These are phyloP conservation scores for Polyommatus icarus DNA, from an alignment of 2,888 invertebrate species.

Conservation along the genomic window DNA sequence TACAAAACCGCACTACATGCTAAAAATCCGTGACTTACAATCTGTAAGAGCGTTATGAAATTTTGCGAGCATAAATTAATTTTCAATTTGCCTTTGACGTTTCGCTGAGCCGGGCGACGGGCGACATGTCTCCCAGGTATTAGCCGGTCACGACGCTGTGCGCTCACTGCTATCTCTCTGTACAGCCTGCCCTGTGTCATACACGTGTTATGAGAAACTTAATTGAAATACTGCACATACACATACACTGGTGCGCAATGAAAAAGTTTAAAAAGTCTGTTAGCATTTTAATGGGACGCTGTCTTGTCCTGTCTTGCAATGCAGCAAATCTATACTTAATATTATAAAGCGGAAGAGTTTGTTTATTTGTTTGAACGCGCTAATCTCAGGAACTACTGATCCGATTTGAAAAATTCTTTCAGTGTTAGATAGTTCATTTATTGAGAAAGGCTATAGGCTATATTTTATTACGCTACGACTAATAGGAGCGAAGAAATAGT, in stretches of 20 bases:
- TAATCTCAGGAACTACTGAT: too few species aligned
- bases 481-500: too few species aligned
- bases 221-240: slow-evolving; percentile 44
- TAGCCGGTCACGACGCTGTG: slow-evolving; percentile 67
- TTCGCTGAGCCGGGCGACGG: slow-evolving; percentile 72
- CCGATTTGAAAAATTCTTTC: too few species aligned
- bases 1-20: slow-evolving; percentile 36
- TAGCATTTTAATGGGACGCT: neutral
- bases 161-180: slow-evolving; percentile 52
- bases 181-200: slow-evolving; percentile 43
- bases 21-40: slow-evolving; percentile 52
- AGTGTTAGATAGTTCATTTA: too few species aligned
- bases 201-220: slow-evolving; percentile 44
- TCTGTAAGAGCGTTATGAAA: slow-evolving; percentile 62
- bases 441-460: too few species aligned
- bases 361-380: too few species aligned
- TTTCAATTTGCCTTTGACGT: slow-evolving; percentile 80
- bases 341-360: too few species aligned
- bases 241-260: slow-evolving; percentile 32
- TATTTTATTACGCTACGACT: too few species aligned
- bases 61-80: slow-evolving; percentile 77
- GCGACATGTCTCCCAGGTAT: slow-evolving; percentile 72
- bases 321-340: too few species aligned
- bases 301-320: neutral
- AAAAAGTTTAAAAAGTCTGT: slow-evolving; percentile 19